Conservation (phyloP, 2,888 invertebrate genomes). For the Notocelia uddmanniana region DNA sequence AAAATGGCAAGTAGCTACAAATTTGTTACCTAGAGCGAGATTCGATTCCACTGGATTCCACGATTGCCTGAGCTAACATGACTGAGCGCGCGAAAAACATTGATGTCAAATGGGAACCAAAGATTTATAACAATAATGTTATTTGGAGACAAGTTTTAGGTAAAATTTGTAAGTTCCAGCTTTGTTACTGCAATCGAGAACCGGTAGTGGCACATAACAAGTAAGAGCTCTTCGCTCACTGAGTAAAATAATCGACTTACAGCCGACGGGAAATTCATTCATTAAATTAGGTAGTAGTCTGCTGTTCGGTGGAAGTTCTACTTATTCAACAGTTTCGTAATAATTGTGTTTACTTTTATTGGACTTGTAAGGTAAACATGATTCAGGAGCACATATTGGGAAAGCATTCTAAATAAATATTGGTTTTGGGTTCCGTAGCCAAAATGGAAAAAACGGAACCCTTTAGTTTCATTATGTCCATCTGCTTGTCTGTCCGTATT, state of each 20-base stretch:
- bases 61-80: too few species aligned
- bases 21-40: too few species aligned
- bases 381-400: neutral
- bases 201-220: slow-evolving; percentile 39
- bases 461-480: too few species aligned
- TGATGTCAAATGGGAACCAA: too few species aligned
- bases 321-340: neutral
- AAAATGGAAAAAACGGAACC: too few species aligned
- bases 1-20: too few species aligned
- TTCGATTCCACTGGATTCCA: too few species aligned
- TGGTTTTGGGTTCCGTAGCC: neutral
- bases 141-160: too few species aligned
- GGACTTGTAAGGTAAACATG: neutral
- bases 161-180: neutral
- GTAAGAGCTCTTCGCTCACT: slow-evolving; percentile 29
- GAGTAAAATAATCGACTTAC: slow-evolving; percentile 51
- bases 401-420: neutral
- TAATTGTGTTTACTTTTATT: neutral
- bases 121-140: too few species aligned
- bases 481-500: too few species aligned
- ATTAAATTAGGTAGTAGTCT: slow-evolving; percentile 49
- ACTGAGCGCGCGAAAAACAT: too few species aligned
- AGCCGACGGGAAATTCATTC: slow-evolving; percentile 45
- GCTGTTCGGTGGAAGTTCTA: slow-evolving; percentile 38
- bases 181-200: slow-evolving; percentile 19